Percentiles rank a stretch among this genome's conserved stretches.
These are phyloP conservation scores for Taenaris catops DNA, from an alignment of 2,888 invertebrate species.

Conservation along the genomic window DNA sequence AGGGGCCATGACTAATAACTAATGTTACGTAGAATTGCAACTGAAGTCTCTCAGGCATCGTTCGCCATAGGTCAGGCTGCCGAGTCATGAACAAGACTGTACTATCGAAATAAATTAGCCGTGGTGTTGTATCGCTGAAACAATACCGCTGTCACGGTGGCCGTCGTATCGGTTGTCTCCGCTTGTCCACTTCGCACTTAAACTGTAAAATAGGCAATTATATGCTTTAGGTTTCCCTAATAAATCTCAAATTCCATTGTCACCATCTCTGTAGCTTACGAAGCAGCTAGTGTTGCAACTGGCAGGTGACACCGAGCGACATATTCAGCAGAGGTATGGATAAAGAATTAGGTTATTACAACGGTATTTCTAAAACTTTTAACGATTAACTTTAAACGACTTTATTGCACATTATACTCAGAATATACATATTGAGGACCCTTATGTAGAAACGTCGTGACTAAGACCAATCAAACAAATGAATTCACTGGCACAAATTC, in stretches of 20 bases:
- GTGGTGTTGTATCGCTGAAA: conserved; percentile 53
- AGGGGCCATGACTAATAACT: conserved; percentile 25
- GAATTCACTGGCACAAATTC: too few species aligned
- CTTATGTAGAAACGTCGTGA: too few species aligned
- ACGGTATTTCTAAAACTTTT: too few species aligned
- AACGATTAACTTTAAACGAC: too few species aligned
- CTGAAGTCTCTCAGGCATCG: conserved; percentile 24
- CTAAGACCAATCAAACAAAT: too few species aligned
- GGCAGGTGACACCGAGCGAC: conserved; percentile 72
- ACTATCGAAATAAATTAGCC: conserved; percentile 70
- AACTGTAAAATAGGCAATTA: conserved; percentile 23
- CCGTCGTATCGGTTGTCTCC: conserved; percentile 51
- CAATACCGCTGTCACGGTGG: conserved; percentile 68
- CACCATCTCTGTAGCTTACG: conserved; percentile 34
- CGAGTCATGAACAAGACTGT: conserved; percentile 51
- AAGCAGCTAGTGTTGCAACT: conserved; percentile 57
- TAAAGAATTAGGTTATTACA: too few species aligned
- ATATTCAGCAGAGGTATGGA: too few species aligned
- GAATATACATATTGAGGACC: too few species aligned
- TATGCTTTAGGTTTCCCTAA: conserved; percentile 33
- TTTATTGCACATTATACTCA: too few species aligned
- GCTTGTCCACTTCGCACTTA: conserved; percentile 44
- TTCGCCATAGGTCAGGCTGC: conserved; percentile 29
- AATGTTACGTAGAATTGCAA: conserved; percentile 22
- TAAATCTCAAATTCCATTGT: conserved; percentile 33